Percentiles rank a stretch among this genome's conserved stretches.
Evolutionary conservation across 2,797 vertebrate genomes (phyloP).

Genomic region (Halcyon smyrnensis): DNA sequence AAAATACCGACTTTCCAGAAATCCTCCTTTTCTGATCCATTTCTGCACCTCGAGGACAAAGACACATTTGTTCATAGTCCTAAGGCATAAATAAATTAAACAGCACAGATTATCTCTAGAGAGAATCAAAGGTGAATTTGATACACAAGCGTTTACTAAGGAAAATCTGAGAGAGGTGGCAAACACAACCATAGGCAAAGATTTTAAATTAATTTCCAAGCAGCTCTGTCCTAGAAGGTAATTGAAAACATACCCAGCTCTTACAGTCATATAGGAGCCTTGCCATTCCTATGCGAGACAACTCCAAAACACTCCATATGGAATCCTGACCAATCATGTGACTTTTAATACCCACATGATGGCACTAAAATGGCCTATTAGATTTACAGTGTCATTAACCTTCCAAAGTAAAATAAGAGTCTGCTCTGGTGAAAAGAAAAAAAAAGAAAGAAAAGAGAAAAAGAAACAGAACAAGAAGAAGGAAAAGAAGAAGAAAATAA

Average conservation of each 20-base stretch:
- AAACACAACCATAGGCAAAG: constrained; percentile 70
- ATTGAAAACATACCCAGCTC: constrained; percentile 73
- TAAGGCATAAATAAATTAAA: constrained; percentile 16
- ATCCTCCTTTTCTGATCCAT: not conserved
- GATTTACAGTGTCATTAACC: constrained; percentile 87
- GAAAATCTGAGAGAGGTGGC: constrained; percentile 44
- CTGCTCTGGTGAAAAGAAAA: constrained; percentile 35
- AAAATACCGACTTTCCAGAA: not conserved
- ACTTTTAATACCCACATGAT: constrained; percentile 83
- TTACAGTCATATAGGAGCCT: constrained; percentile 53
- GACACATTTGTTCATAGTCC: not conserved
- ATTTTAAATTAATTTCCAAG: constrained; percentile 76
- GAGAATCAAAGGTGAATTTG: constrained; percentile 28
- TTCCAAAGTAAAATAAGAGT: constrained; percentile 80
- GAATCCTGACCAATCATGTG: constrained; percentile 77
- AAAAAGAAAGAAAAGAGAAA: accelerated
- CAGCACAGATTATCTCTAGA: constrained; percentile 16
- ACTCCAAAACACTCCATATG: constrained; percentile 72
- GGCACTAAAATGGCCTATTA: constrained; percentile 85
- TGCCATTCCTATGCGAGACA: constrained; percentile 64
- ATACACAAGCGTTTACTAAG: constrained; percentile 17
- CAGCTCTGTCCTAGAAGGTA: constrained; percentile 72
- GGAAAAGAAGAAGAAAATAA: constrained; percentile 1
- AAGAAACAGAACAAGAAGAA: not conserved
- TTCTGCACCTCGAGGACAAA: not conserved